These are phyloP conservation scores for Cataglyphis hispanica DNA, from an alignment of 1,140 invertebrate genomes.

Conservation along the genomic window DNA sequence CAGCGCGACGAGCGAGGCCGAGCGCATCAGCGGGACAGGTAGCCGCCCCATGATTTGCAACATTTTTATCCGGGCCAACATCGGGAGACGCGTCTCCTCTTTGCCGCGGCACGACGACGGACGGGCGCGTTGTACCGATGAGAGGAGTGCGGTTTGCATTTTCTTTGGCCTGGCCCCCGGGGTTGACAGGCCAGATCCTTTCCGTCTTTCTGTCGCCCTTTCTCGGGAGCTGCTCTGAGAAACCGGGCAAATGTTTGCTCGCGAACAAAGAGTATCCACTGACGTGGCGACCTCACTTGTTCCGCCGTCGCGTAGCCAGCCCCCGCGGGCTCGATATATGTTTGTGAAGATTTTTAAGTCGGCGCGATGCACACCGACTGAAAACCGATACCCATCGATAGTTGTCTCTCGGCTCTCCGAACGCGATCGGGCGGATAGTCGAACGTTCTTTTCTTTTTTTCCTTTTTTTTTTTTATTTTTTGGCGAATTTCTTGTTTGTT, in stretches of 20 bases:
- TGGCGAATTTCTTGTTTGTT: slow-evolving; percentile 32
- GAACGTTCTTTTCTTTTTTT: background rate
- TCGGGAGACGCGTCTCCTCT: slow-evolving; percentile 65
- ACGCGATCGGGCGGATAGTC: background rate
- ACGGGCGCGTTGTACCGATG: slow-evolving; percentile 29
- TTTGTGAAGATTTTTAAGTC: slow-evolving; percentile 79
- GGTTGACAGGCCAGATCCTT: slow-evolving; percentile 55
- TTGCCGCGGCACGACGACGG: slow-evolving; percentile 33
- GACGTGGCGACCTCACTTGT: slow-evolving; percentile 70
- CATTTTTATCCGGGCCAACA: slow-evolving; percentile 82
- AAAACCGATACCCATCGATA: slow-evolving; percentile 65
- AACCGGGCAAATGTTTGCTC: slow-evolving; percentile 80
- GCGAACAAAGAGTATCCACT: slow-evolving; percentile 81
- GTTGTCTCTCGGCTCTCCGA: background rate
- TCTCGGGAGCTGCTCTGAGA: slow-evolving; percentile 69
- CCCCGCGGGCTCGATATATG: slow-evolving; percentile 80
- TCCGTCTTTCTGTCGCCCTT: slow-evolving; percentile 58
- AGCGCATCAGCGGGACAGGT: slow-evolving; percentile 77
- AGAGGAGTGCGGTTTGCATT: slow-evolving; percentile 51
- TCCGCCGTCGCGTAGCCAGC: slow-evolving; percentile 39
- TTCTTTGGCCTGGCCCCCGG: slow-evolving; percentile 25
- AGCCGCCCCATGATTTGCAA: slow-evolving; percentile 86
- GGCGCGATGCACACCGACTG: slow-evolving; percentile 50
- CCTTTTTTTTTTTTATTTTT: background rate
- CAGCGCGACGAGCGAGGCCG: slow-evolving; percentile 37